Evolutionary conservation across 1,140 invertebrate genomes (phyloP), one percentile per base, ranked within the genome.

Genomic region (Drosophila ironensis): DNA sequence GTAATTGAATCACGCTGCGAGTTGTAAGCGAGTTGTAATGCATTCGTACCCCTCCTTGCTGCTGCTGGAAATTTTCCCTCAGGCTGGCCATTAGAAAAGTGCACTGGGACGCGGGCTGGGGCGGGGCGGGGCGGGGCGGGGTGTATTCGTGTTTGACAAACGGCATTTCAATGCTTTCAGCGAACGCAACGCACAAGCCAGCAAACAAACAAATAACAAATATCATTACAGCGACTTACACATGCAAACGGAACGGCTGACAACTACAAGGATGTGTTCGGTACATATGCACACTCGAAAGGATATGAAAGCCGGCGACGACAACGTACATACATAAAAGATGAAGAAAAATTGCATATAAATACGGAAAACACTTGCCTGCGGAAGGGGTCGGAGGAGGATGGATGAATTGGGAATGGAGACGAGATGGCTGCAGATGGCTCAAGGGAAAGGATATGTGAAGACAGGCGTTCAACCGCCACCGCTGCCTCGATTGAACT

Each of bases 261-360:
- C 78, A 77, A 69, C 60, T 61, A 81, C 54, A 73, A 35, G 12
- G 42, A 66, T 66, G 8, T 30, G 28, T 11, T n/a, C 11, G 28
- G n/a, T n/a, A n/a, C n/a, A n/a, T 30, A 33, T 71, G 63, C 64
- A 73, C 59, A 78, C 69, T 86, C 46, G 51, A 78, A 84, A 74
- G 80, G 80, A 84, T 86, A 86, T 86, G 80, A 86, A 86, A 84
- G 70, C 57, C 69, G 53, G 64, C 48, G 70, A 71, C 80, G 74
- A 84, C 78, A 78, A 70, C 69, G 69, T 53, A 64, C 68, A 84
- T 84, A 86, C 73, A 84, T 84, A 84, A 84, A 84, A 86, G 80
- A 84, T 84, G 78, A 84, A 84, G 73, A 84, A 71, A 82, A 86
- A 84, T 78, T 84, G 78, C 78, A 84, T 86, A 86, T 84, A 84